A percentile compares a stretch with the other conserved stretches of the same genome.
Evolutionary conservation across 2,888 invertebrate species (phyloP).

Genomic region (Stramonita haemastoma): DNA sequence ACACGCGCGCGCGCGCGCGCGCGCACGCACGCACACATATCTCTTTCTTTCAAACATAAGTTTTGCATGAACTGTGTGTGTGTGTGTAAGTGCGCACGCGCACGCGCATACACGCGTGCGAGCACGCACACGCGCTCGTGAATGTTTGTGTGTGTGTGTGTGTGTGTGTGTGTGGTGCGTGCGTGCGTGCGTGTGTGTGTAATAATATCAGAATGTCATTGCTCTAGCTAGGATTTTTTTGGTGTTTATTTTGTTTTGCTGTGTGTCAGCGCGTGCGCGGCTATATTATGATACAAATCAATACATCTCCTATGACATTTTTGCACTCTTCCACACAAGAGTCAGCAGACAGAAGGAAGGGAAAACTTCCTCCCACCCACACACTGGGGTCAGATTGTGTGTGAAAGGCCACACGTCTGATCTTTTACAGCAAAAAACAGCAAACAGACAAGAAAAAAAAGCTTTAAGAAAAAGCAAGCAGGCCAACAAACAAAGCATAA

Average conservation of each 20-base stretch:
- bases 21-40: too few species aligned
- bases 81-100: not conserved
- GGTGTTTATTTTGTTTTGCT: not conserved
- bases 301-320: too few species aligned
- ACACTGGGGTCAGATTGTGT: too few species aligned
- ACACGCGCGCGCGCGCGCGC: too few species aligned
- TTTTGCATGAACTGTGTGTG: not conserved
- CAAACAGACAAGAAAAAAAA: not conserved
- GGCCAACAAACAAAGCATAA: too few species aligned
- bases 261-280: conserved; percentile 5
- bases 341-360: too few species aligned
- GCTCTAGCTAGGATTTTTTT: not conserved
- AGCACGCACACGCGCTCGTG: conserved; percentile 1
- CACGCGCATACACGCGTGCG: not conserved
- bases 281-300: too few species aligned
- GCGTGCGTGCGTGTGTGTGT: not conserved
- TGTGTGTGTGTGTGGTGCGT: conserved; percentile 10
- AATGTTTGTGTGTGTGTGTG: conserved; percentile 24
- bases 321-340: too few species aligned
- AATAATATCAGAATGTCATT: not conserved
- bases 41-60: too few species aligned
- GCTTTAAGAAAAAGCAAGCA: too few species aligned
- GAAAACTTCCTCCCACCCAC: not conserved
- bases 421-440: too few species aligned
- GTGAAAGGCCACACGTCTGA: too few species aligned